Conservation (phyloP, 1,140 invertebrate genomes). For the Oreohelix idahoensis region DNA sequence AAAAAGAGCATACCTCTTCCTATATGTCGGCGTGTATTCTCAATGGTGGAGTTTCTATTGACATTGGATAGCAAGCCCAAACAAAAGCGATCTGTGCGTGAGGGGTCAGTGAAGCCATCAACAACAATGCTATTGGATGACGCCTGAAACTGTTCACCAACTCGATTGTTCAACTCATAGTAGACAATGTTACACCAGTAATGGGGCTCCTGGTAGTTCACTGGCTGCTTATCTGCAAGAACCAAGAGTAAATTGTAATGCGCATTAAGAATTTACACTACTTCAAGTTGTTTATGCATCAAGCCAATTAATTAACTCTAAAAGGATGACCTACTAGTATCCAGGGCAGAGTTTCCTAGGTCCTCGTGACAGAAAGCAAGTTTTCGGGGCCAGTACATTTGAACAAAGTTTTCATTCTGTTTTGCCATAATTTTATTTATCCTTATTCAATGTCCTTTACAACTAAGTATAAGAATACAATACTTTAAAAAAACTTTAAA, state of each 20-base stretch:
- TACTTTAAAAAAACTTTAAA: too few relatives aligned
- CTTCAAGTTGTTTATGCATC: too few relatives aligned
- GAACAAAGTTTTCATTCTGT: too few relatives aligned
- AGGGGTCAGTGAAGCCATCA: constrained; percentile 97
- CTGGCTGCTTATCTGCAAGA: constrained; percentile 67
- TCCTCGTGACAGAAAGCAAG: not conserved
- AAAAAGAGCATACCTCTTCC: constrained; percentile 81
- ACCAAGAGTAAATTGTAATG: too few relatives aligned
- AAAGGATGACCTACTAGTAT: too few relatives aligned
- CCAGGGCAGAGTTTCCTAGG: too few relatives aligned
- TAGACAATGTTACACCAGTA: constrained; percentile 97
- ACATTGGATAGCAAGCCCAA: constrained; percentile 96
- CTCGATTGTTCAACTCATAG: constrained; percentile 95
- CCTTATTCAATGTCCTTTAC: too few relatives aligned
- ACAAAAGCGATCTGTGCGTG: constrained; percentile 90
- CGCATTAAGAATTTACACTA: too few relatives aligned
- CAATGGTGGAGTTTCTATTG: constrained; percentile 97
- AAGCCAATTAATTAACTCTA: too few relatives aligned
- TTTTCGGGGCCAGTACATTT: too few relatives aligned
- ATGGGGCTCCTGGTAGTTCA: constrained; percentile 84
- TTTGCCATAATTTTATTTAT: too few relatives aligned
- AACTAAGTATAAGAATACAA: too few relatives aligned
- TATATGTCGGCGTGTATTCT: constrained; percentile 96
- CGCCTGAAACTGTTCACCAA: constrained; percentile 95
- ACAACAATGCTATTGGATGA: constrained; percentile 92